Evolutionary conservation across 35 echinoderm and acorn worm genomes (phyloP).

Genomic region (Nesometra sesokonis): DNA sequence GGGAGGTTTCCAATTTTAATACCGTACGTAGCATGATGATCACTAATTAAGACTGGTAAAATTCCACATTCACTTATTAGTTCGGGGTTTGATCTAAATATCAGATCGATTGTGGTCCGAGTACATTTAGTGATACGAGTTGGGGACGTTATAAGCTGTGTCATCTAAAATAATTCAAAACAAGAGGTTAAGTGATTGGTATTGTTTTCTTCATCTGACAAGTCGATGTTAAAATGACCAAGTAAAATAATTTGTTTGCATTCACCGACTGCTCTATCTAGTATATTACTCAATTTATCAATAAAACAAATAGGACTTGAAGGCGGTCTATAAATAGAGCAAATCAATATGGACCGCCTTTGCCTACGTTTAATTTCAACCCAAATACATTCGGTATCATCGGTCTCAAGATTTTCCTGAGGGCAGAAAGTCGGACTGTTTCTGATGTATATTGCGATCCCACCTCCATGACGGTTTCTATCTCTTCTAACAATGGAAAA

Average conservation of each 20-base stretch:
- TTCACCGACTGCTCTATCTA: neutral
- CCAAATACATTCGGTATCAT: conserved; percentile 12
- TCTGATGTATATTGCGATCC: conserved; percentile 14
- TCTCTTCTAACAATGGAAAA: conserved; percentile 2
- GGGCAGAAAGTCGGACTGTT: neutral
- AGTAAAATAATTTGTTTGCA: conserved; percentile 21
- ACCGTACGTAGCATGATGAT: neutral
- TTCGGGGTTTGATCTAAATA: conserved; percentile 1
- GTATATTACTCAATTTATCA: neutral
- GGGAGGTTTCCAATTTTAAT: neutral
- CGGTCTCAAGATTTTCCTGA: conserved; percentile 15
- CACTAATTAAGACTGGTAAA: conserved; percentile 1
- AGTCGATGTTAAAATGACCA: conserved; percentile 38
- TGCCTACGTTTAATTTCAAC: conserved; percentile 14
- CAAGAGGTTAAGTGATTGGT: neutral
- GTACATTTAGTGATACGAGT: neutral
- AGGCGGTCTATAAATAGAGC: conserved; percentile 35
- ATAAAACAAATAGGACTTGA: neutral
- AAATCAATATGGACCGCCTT: conserved; percentile 1
- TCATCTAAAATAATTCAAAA: conserved; percentile 6
- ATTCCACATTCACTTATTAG: conserved; percentile 18
- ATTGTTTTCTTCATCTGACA: neutral
- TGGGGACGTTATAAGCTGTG: conserved; percentile 15
- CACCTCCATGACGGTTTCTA: neutral
- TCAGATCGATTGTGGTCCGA: conserved; percentile 4